Evolutionary conservation across 2,888 invertebrate genomes (phyloP).

Genomic region (Dicranocentrus wangi): DNA sequence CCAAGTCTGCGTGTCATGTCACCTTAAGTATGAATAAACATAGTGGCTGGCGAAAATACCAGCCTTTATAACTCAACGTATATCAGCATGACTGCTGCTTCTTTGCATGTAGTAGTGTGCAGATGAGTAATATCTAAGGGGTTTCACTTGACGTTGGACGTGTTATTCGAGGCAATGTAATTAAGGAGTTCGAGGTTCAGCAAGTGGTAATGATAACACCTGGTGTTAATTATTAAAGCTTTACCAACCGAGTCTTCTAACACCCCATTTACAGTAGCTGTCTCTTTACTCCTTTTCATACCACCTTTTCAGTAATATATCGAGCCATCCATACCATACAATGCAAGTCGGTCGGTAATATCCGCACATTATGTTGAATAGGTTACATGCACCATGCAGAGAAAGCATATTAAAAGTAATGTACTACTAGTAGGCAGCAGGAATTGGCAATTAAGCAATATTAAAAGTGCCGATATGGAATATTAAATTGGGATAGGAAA

Average conservation of each 20-base stretch:
- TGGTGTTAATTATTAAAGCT: conserved; percentile 47
- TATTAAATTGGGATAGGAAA: too few species aligned
- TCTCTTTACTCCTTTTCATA: too few species aligned
- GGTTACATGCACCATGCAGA: too few species aligned
- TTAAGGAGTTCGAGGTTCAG: conserved; percentile 38
- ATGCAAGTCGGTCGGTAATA: too few species aligned
- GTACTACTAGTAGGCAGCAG: too few species aligned
- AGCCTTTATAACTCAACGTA: background rate
- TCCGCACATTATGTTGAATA: too few species aligned
- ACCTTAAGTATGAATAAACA: conserved; percentile 47
- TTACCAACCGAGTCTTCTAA: conserved; percentile 18
- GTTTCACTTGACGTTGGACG: background rate
- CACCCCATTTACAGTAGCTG: conserved; percentile 15
- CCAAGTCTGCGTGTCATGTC: conserved; percentile 38
- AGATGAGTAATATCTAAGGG: conserved; percentile 26
- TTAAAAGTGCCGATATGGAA: too few species aligned
- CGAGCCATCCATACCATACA: too few species aligned
- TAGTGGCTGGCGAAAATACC: conserved; percentile 37
- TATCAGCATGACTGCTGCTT: too few species aligned
- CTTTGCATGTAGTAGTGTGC: conserved; percentile 33
- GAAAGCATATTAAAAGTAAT: too few species aligned
- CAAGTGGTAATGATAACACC: conserved; percentile 49
- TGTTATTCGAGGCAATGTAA: conserved; percentile 22
- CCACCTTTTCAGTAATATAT: too few species aligned
- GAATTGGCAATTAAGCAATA: too few species aligned